Conservation (phyloP, 2,888 invertebrate genomes). For the Andrena bucephala region DNA sequence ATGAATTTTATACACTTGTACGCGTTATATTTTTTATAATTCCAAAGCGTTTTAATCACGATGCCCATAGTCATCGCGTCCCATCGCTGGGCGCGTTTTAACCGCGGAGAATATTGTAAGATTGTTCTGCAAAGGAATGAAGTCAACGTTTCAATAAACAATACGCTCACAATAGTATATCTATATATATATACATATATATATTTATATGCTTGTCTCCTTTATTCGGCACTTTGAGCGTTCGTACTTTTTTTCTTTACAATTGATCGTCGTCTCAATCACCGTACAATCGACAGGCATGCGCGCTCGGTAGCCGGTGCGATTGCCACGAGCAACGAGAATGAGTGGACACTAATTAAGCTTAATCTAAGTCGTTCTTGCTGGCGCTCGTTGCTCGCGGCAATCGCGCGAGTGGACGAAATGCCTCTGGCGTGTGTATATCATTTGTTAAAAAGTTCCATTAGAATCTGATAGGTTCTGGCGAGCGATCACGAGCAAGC, state of each 20-base stretch:
- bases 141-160: conserved; percentile 3
- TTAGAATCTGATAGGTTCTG: conserved; percentile 11
- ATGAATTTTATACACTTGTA: not conserved
- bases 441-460: conserved; percentile 16
- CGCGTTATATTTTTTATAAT: conserved; percentile 27
- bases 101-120: not conserved
- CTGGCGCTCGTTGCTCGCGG: conserved; percentile 7
- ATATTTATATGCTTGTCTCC: conserved; percentile 46
- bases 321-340: conserved; percentile 19
- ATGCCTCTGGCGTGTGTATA: conserved; percentile 5
- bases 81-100: not conserved
- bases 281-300: conserved; percentile 31
- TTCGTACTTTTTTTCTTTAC: conserved; percentile 49
- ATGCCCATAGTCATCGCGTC: not conserved
- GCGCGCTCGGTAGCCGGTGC: conserved; percentile 22
- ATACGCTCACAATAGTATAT: not conserved
- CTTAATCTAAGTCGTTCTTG: not conserved
- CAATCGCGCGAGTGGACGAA: conserved; percentile 36
- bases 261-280: conserved; percentile 36
- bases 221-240: conserved; percentile 73
- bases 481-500: not conserved
- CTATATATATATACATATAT: conserved; percentile 7
- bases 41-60: not conserved
- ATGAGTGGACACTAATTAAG: conserved; percentile 5
- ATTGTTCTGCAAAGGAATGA: not conserved